A percentile compares a stretch with the other conserved stretches of the same genome.
Conservation (phyloP, 2,888 invertebrate genomes). For the Cheilosia vulpina region DNA sequence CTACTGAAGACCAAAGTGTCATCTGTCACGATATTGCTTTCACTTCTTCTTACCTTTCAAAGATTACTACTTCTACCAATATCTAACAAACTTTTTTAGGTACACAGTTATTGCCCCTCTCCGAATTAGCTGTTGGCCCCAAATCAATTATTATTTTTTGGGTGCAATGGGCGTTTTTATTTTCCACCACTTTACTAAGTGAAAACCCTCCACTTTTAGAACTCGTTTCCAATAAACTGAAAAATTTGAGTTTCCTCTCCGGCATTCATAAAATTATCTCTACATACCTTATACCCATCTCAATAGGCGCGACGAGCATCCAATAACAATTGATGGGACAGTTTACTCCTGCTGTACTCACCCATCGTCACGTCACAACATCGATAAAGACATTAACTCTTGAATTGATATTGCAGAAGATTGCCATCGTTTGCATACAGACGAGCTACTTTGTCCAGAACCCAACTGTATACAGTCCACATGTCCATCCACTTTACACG, state of each 20-base stretch:
- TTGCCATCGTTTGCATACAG: constrained; percentile 57
- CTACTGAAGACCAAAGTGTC: too few relatives aligned
- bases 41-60: too few relatives aligned
- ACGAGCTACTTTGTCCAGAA: background rate
- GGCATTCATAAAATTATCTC: constrained; percentile 22
- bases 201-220: background rate
- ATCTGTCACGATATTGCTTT: too few relatives aligned
- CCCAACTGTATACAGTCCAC: background rate
- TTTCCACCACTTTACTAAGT: constrained; percentile 1
- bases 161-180: too few relatives aligned
- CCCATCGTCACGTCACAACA: constrained; percentile 57
- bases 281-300: background rate
- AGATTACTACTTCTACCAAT: too few relatives aligned
- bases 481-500: background rate
- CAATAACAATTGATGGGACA: constrained; percentile 41
- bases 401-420: constrained; percentile 51
- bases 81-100: too few relatives aligned
- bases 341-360: constrained; percentile 45
- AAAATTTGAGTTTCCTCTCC: background rate
- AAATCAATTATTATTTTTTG: too few relatives aligned
- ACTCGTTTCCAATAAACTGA: constrained; percentile 9
- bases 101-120: too few relatives aligned
- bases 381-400: constrained; percentile 60
- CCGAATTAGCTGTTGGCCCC: too few relatives aligned
- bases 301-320: constrained; percentile 15